Base-by-base conservation (phyloP, 2,113 vertebrate species). In the Tachysurus vachellii region DNA sequence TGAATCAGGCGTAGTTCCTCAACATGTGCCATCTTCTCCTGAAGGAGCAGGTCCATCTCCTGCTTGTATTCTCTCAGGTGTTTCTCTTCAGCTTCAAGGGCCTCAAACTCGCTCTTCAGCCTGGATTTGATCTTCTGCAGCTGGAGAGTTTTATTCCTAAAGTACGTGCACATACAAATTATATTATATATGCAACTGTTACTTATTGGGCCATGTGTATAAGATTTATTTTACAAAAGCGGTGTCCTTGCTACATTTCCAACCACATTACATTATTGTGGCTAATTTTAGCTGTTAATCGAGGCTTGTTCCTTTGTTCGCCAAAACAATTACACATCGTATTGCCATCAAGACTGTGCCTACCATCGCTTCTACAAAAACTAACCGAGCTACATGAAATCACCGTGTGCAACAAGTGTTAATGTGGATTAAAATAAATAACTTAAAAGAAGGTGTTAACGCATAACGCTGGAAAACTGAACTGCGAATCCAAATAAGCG, bases 21-120 rank as follows among this genome's bases (percentile, higher is more conserved):
- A 76, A 99, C 98, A 0, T 99, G 98, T 11, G 98, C 98, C 98
- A 99, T 99, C 91, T 99, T 99, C 93, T 99, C 98, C 83, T 99
- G 98, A 80, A 99, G 95, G 83, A 99, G 93, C 75, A 99, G 96
- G 87, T 99, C 98, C 98, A 99, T 99, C 90, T 99, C 98, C 90
- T 99, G 98, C 70, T 99, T 99, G 86, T 99, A 99, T 92, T 99
- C 98, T 82, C 99, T 98, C 89, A 99, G 92, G 75, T 99, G 98
- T 89, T 98, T 97, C 92, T 99, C 98, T 88, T 99, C 98, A 0
- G 97, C 98, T 87, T 99, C 98, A 92, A 99, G 93, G 8, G 98
- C 95, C 87, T 99, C 98, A 91, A 99, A 99, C 90, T 99, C 98
- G 53, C 96, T 94, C 93, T 99, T 99, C 84, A 99, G 94, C 19